phyloP scores from a whole-genome alignment of 2,113 vertebrate species.

The Harpagus bidentatus region DNA sequence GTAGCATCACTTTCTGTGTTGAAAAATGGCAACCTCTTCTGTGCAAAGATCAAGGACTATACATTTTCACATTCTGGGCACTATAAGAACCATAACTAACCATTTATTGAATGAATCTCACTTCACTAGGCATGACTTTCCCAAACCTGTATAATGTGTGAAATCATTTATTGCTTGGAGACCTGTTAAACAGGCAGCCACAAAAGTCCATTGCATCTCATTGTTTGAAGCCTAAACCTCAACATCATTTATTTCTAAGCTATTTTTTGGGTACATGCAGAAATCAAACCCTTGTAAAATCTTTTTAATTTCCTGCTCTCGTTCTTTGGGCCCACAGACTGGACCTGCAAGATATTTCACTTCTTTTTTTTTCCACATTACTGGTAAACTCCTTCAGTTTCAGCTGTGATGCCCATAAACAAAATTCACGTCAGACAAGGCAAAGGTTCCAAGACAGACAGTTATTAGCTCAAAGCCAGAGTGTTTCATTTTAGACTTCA shows the following conservation, averaged over 20 bases:
- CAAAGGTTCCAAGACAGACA: constrained; percentile 35
- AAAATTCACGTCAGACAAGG: constrained; percentile 10
- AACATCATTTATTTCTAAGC: constrained; percentile 18
- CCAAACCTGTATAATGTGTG: not conserved
- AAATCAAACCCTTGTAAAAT: constrained; percentile 53
- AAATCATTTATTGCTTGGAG: constrained; percentile 29
- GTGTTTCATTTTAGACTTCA: constrained; percentile 62
- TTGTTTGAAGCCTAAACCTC: not conserved
- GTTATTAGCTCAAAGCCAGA: constrained; percentile 45
- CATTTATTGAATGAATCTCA: not conserved
- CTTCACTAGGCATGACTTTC: not conserved
- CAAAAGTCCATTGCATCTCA: constrained; percentile 1
- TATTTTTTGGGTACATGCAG: not conserved
- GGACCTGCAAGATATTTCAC: not conserved
- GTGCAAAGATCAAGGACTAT: not conserved
- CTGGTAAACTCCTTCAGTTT: constrained; percentile 32
- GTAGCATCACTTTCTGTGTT: not conserved
- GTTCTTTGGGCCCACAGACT: not conserved
- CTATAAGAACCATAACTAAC: not conserved
- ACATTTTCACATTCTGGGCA: not conserved
- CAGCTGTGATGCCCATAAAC: constrained; percentile 27
- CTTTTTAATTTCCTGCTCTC: constrained; percentile 56
- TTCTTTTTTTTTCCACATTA: not conserved
- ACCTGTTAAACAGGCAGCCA: not conserved
- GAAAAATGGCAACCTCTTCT: not conserved